A percentile compares a stretch with the other conserved stretches of the same genome.
These are phyloP conservation scores for Leptogaster cylindrica DNA, from an alignment of 2,888 invertebrate genomes.

Conservation along the genomic window DNA sequence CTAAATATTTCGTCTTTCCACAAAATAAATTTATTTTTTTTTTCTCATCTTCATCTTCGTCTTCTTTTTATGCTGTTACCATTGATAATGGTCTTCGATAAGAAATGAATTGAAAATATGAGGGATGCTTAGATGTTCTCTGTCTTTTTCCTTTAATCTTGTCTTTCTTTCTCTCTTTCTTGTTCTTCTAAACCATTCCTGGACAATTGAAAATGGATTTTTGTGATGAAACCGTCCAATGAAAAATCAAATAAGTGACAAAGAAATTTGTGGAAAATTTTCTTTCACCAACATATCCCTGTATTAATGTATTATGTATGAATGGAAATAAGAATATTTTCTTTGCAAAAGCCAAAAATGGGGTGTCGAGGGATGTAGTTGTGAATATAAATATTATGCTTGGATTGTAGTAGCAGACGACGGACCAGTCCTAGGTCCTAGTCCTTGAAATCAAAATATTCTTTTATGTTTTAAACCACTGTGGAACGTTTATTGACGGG, in stretches of 20 bases:
- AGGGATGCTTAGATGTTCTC: conserved; percentile 26
- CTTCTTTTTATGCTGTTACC: conserved; percentile 11
- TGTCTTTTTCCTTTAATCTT: too few relatives aligned
- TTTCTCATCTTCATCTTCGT: not conserved
- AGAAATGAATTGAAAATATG: conserved; percentile 36
- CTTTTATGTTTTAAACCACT: conserved; percentile 31
- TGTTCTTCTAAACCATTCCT: conserved; percentile 6
- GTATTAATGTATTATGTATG: not conserved
- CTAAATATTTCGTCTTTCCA: conserved; percentile 22
- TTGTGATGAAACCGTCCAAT: conserved; percentile 34
- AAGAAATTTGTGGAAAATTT: conserved; percentile 31
- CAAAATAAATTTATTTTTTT: not conserved
- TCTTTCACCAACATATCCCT: not conserved
- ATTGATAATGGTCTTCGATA: conserved; percentile 36
- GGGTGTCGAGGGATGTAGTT: not conserved
- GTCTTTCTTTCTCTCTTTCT: not conserved
- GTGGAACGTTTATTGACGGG: conserved; percentile 22
- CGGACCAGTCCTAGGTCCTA: not conserved
- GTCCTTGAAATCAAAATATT: conserved; percentile 31
- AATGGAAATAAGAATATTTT: not conserved
- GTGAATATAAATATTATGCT: conserved; percentile 17
- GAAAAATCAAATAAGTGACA: conserved; percentile 38
- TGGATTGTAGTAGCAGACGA: not conserved
- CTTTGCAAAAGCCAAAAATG: conserved; percentile 8
- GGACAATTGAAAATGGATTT: conserved; percentile 40